These are phyloP conservation scores for Agraylea sexmaculata DNA, from an alignment of 1,140 invertebrate genomes.

Conservation along the genomic window DNA sequence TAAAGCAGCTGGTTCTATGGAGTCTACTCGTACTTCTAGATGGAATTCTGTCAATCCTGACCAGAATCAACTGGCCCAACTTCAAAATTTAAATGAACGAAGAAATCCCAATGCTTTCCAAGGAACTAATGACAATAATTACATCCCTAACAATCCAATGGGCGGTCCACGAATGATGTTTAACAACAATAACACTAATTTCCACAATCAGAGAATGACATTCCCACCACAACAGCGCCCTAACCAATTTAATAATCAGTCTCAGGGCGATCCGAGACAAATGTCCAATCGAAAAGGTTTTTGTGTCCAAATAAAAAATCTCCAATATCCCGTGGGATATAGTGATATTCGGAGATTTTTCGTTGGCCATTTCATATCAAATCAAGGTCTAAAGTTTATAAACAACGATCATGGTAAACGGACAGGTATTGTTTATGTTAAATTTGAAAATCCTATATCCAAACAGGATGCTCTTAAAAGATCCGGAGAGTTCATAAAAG, in stretches of 20 bases:
- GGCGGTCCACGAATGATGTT: no score
- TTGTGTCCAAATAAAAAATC: constrained; percentile 59
- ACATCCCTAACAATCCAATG: constrained; percentile 7
- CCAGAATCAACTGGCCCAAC: constrained; percentile 27
- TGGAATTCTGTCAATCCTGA: no score
- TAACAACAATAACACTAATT: constrained; percentile 9
- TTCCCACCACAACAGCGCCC: constrained; percentile 4
- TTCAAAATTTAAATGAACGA: constrained; percentile 46
- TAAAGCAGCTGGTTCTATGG: no score
- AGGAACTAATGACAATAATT: constrained; percentile 24
- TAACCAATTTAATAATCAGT: constrained; percentile 13
- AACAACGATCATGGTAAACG: constrained; percentile 67
- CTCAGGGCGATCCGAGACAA: background rate
- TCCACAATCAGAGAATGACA: constrained; percentile 1
- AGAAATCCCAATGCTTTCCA: constrained; percentile 50
- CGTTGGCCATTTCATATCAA: constrained; percentile 60
- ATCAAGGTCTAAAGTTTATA: constrained; percentile 74
- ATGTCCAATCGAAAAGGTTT: constrained; percentile 25
- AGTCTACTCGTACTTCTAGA: no score
- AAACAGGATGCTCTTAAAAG: constrained; percentile 56
- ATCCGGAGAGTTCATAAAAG: constrained; percentile 45
- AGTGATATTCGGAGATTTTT: constrained; percentile 73
- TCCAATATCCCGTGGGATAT: constrained; percentile 55
- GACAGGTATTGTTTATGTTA: constrained; percentile 67
- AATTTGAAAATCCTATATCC: constrained; percentile 55